A percentile compares a stretch with the other conserved stretches of the same genome.
Conservation (phyloP, 2,888 invertebrate species). For the Hypomecis atomaria region DNA sequence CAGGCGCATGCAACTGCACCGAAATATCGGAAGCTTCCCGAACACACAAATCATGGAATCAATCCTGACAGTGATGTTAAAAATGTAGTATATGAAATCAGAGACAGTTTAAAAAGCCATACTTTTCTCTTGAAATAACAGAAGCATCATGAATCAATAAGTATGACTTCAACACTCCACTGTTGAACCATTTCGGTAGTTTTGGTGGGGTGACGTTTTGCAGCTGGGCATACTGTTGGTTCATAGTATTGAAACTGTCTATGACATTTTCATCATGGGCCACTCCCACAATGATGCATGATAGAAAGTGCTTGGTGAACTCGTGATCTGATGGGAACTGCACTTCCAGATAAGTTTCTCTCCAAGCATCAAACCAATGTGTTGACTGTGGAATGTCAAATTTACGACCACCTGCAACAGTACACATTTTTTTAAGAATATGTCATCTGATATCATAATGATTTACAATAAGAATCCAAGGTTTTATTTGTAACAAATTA, state of each 20-base stretch:
- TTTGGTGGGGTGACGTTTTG: conserved; percentile 90
- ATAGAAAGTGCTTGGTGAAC: conserved; percentile 95
- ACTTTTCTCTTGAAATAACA: conserved; percentile 90
- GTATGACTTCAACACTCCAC: conserved; percentile 94
- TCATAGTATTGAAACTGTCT: conserved; percentile 91
- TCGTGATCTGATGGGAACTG: conserved; percentile 98
- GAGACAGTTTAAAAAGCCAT: conserved; percentile 56
- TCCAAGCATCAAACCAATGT: conserved; percentile 98
- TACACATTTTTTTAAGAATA: neutral
- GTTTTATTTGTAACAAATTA: too few relatives aligned
- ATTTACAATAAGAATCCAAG: too few relatives aligned
- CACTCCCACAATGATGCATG: conserved; percentile 91
- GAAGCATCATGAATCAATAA: conserved; percentile 94
- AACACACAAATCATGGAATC: too few relatives aligned
- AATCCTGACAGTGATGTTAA: too few relatives aligned
- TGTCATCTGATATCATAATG: too few relatives aligned
- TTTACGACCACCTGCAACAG: conserved; percentile 78
- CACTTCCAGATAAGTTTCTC: conserved; percentile 94
- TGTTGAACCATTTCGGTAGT: conserved; percentile 92
- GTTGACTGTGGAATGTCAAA: conserved; percentile 90
- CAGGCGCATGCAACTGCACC: too few relatives aligned
- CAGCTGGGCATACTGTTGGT: conserved; percentile 92
- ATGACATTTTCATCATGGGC: conserved; percentile 90
- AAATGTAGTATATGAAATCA: too few relatives aligned
- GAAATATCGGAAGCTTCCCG: too few relatives aligned